These are phyloP conservation scores for Lepidonotus clava DNA, from an alignment of 2,888 invertebrate species.

Conservation along the genomic window DNA sequence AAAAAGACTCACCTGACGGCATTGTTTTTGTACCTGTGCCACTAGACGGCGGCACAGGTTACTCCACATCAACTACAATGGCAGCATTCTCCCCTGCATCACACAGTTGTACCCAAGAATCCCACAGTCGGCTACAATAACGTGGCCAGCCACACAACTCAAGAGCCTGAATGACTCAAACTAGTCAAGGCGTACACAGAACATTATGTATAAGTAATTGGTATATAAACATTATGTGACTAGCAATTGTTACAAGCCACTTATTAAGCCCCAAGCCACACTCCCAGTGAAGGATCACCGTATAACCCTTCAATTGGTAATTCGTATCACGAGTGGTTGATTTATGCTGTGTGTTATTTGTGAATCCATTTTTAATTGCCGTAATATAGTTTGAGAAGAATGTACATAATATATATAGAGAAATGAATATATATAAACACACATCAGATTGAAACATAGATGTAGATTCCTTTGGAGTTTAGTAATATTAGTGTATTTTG, in stretches of 20 bases:
- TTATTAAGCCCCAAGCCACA: background rate
- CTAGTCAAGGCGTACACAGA: conserved; percentile 39
- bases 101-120: conserved; percentile 36
- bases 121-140: background rate
- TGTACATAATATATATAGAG: conserved; percentile 2
- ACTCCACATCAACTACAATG: conserved; percentile 11
- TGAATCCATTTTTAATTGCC: conserved; percentile 38
- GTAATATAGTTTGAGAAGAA: conserved; percentile 38
- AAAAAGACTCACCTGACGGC: background rate
- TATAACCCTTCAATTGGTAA: conserved; percentile 37
- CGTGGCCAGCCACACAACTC: conserved; percentile 7
- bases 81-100: conserved; percentile 44
- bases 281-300: background rate
- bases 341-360: conserved; percentile 48
- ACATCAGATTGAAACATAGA: conserved; percentile 23
- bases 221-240: background rate
- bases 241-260: background rate
- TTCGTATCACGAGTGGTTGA: conserved; percentile 40
- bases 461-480: conserved; percentile 45
- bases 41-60: background rate
- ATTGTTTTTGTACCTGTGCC: conserved; percentile 4
- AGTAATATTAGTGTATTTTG: conserved; percentile 38
- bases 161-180: background rate
- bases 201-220: background rate
- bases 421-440: conserved; percentile 3